Base-by-base conservation (phyloP, 1,140 invertebrate genomes). In the Polypedilum pembai region DNA sequence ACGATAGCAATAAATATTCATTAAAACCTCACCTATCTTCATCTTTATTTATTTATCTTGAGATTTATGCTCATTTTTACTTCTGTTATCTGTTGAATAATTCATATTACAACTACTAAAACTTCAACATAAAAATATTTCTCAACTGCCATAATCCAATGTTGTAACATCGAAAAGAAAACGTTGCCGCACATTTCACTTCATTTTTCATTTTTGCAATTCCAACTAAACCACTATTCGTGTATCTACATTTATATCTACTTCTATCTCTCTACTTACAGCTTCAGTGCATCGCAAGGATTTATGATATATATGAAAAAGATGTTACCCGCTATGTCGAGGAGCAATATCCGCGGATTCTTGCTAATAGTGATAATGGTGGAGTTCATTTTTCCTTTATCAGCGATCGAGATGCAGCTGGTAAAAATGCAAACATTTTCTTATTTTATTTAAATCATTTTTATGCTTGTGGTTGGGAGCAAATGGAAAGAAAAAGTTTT, bases 291-390 rank as follows among this genome's bases (percentile, higher is more conserved):
- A 74, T 24, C 15, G 74, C 45, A 24, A 63, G 63, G 41, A 74
- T 74, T 45, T 45, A 74, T 74, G 74, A 74, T 74, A 45, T 74
- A n/a, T 74, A 74, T 74, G 20, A 74, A 8, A 21, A 20, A 33
- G 74, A 74, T 41, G 74, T 33, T 66, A 65, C 21, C 12, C 15
- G 21, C 24, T 63, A 63, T 65, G 41, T 74, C 18, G 74, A 74
- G 45, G 74, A 74, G 74, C 41, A 74, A 20, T 63, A 24, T 21
- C 74, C 74, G 18, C 74, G 41, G 65, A 45, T 74, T 18, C 65
- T 69, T 69, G 65, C 65, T 20, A 69, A 69, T 21, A 69, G 65
- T 20, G 65, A 69, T 69, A 69, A 69, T 69, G 65, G 65, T 69
- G 65, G 65, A 69, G 65, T 69, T 18, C 65, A 69, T 69, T 69